Evolutionary conservation across 2,113 vertebrate genomes (phyloP).

Genomic region (Hydropotes inermis): DNA sequence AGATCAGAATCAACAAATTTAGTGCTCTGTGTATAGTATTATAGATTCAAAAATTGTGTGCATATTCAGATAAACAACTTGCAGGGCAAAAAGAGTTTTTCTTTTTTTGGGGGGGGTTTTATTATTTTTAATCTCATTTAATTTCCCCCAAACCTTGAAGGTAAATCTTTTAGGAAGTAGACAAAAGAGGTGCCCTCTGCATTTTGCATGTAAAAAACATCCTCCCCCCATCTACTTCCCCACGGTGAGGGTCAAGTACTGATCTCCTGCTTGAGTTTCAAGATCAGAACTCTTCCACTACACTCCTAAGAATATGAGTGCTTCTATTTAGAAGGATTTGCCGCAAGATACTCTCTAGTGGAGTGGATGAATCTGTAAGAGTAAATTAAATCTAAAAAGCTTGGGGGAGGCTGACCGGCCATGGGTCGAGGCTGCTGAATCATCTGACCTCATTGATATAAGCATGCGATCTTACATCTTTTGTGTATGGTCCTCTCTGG

Average conservation of each 20-base stretch:
- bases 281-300: not conserved
- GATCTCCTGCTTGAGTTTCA: not conserved
- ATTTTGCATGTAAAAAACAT: not conserved
- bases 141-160: not conserved
- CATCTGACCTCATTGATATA: not conserved
- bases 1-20: not conserved
- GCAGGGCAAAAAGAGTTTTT: not conserved
- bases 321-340: not conserved
- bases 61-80: not conserved
- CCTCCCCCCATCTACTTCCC: not conserved
- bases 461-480: not conserved
- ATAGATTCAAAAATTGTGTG: not conserved
- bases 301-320: not conserved
- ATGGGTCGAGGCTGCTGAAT: not conserved
- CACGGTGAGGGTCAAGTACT: not conserved
- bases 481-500: not conserved
- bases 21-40: not conserved
- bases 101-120: not conserved
- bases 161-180: not conserved
- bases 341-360: not conserved
- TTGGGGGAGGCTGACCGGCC: not conserved
- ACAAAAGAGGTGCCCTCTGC: not conserved
- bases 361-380: not conserved
- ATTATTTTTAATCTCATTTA: not conserved
- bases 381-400: not conserved